Conservation (phyloP, 2,797 vertebrate genomes). For the Brachyrhaphis roseni region DNA sequence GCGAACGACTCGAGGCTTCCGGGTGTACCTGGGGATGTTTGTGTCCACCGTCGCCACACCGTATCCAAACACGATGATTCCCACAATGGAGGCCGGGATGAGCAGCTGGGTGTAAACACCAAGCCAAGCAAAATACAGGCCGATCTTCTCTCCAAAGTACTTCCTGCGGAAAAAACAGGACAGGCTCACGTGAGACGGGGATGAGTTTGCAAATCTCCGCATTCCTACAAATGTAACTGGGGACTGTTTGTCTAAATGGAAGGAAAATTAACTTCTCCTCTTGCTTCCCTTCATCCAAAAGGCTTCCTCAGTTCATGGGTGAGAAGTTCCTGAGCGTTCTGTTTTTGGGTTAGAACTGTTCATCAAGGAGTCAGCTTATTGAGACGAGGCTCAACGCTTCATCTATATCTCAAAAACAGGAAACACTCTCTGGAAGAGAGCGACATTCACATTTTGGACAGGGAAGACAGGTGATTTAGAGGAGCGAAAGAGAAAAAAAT, state of each 20-base stretch:
- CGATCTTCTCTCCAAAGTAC: conserved; percentile 98
- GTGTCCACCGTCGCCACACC: conserved; percentile 92
- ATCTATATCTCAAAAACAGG: background rate
- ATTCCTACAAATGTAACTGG: background rate
- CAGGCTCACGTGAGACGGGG: background rate
- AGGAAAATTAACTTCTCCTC: background rate
- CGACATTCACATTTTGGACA: background rate
- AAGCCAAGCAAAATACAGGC: conserved; percentile 97
- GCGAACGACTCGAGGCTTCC: background rate
- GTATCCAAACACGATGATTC: conserved; percentile 95
- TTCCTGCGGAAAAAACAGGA: conserved; percentile 79
- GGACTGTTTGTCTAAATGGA: background rate
- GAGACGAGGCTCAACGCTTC: background rate
- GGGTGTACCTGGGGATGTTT: conserved; percentile 90
- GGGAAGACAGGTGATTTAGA: background rate
- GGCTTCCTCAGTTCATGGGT: background rate
- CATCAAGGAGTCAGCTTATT: background rate
- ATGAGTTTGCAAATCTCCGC: conserved; percentile 5
- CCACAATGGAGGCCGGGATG: conserved; percentile 91
- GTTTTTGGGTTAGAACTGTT: background rate
- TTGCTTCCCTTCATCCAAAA: background rate
- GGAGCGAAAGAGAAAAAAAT: background rate
- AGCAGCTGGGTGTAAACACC: conserved; percentile 96
- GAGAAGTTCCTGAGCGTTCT: background rate
- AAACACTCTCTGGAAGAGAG: background rate